Conservation (phyloP, 2,113 vertebrate genomes). For the Microcebus griseorufus region DNA sequence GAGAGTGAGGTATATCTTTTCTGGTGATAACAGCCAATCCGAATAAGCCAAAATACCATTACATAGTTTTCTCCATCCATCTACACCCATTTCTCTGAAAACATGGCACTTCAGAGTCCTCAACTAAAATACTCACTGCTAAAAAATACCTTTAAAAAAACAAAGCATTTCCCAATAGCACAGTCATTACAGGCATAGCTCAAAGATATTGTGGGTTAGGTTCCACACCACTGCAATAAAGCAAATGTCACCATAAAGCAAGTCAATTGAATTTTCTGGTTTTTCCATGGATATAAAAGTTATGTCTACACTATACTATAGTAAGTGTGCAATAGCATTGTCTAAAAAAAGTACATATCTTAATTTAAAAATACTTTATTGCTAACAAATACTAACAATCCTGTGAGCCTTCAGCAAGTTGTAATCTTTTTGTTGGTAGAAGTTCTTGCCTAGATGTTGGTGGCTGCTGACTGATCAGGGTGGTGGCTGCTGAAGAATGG, state of each 20-base stretch:
- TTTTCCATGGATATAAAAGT: background rate
- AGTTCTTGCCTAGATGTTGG: background rate
- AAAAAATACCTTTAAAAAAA: background rate
- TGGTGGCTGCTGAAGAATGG: background rate
- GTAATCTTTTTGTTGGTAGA: background rate
- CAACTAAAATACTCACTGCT: background rate
- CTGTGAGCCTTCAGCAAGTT: background rate
- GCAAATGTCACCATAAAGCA: background rate
- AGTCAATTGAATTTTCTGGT: background rate
- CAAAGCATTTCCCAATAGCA: background rate
- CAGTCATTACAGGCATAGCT: background rate
- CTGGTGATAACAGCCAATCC: background rate
- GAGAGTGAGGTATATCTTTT: background rate
- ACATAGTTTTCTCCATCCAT: background rate
- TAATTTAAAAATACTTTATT: background rate
- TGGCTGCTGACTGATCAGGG: background rate
- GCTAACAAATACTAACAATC: background rate
- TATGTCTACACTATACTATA: background rate
- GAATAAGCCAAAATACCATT: conserved; percentile 31
- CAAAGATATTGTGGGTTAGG: background rate
- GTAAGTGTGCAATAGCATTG: background rate
- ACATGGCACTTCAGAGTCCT: background rate
- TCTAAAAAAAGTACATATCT: background rate
- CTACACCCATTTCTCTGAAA: background rate
- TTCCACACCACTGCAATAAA: background rate